Evolutionary conservation across 2,113 vertebrate species (phyloP).

Genomic region (Picathartes gymnocephalus): DNA sequence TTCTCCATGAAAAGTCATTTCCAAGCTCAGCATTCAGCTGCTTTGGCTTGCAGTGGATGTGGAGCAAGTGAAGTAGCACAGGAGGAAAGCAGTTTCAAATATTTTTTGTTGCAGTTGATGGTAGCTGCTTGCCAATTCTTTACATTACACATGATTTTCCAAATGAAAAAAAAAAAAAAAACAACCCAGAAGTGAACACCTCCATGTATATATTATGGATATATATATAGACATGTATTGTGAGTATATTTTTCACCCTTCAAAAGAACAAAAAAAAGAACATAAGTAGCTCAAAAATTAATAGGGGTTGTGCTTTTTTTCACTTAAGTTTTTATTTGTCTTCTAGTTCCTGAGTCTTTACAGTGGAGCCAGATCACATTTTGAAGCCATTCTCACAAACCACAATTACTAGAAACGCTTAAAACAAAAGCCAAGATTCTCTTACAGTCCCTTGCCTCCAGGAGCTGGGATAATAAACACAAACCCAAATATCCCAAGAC

Average conservation of each 20-base stretch:
- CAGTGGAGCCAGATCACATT: not conserved
- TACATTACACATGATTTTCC: not conserved
- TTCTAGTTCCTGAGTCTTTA: not conserved
- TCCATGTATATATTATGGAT: not conserved
- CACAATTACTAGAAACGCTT: not conserved
- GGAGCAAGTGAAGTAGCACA: not conserved
- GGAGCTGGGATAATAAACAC: conserved; percentile 15
- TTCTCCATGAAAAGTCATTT: not conserved
- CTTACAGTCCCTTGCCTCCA: not conserved
- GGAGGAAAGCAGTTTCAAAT: not conserved
- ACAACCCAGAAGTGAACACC: not conserved
- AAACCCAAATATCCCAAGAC: not conserved
- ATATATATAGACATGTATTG: accelerated
- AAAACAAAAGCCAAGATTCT: conserved; percentile 21
- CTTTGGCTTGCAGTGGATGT: not conserved
- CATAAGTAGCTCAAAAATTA: not conserved
- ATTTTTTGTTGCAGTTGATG: not conserved
- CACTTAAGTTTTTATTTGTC: not conserved
- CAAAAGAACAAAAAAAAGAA: not conserved
- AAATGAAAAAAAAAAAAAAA: not conserved
- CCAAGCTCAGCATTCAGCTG: not conserved
- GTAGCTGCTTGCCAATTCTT: not conserved
- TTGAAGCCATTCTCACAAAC: conserved; percentile 16
- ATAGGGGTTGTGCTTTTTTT: not conserved
- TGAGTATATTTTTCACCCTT: not conserved